Conservation (phyloP, 2,797 vertebrate species). For the Takifugu ocellatus region DNA sequence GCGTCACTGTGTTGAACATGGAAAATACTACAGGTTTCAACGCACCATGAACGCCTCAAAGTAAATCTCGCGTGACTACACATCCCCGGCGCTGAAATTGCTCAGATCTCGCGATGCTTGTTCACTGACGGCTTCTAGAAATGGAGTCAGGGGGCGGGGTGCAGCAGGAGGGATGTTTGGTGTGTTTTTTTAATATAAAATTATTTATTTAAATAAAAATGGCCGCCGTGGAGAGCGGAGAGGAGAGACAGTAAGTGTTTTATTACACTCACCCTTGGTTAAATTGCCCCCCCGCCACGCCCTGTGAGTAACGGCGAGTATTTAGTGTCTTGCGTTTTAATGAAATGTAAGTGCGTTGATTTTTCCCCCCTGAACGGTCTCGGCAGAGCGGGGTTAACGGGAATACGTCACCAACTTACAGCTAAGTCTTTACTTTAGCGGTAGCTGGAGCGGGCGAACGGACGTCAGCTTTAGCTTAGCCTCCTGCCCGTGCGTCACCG, state of each 20-base stretch:
- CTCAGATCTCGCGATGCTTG: conserved; percentile 53
- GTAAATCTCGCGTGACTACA: conserved; percentile 5
- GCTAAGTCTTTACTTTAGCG: conserved; percentile 62
- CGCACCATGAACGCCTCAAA: background rate
- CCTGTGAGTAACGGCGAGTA: conserved; percentile 30
- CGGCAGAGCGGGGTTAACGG: conserved; percentile 71
- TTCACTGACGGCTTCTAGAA: conserved; percentile 58
- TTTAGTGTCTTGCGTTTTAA: conserved; percentile 65
- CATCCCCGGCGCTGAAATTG: background rate
- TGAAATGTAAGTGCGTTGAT: conserved; percentile 65
- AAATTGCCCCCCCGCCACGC: conserved; percentile 30
- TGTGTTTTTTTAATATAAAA: conserved; percentile 78
- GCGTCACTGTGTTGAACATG: too few relatives aligned
- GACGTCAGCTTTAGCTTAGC: conserved; percentile 25
- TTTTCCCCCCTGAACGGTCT: conserved; percentile 64
- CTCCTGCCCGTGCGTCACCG: conserved; percentile 5
- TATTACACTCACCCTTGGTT: conserved; percentile 61
- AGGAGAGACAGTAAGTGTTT: conserved; percentile 84
- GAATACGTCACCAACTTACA: conserved; percentile 79
- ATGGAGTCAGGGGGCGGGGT: conserved; percentile 72
- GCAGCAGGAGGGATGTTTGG: conserved; percentile 78
- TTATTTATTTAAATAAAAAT: conserved; percentile 90
- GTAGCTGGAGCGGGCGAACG: conserved; percentile 26
- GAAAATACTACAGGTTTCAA: too few relatives aligned
- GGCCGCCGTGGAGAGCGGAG: conserved; percentile 87